Percentiles rank a stretch among this genome's conserved stretches.
Conservation (phyloP, 2,888 invertebrate species). For the Leptopilina myrica region DNA sequence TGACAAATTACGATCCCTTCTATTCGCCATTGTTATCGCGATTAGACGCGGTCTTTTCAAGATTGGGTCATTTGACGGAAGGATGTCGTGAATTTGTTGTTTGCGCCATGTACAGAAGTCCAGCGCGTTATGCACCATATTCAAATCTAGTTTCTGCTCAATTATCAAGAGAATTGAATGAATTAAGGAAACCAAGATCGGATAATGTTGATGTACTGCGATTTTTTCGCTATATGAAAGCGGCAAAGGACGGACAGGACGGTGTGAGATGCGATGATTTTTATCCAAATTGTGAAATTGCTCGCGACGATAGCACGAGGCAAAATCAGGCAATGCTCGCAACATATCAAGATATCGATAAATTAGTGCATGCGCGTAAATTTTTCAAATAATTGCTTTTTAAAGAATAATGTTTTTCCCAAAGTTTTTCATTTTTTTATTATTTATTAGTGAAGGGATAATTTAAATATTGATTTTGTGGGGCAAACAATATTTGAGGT, state of each 20-base stretch:
- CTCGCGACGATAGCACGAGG: constrained; percentile 79
- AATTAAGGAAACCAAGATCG: constrained; percentile 88
- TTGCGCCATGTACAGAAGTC: constrained; percentile 92
- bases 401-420: too few relatives aligned
- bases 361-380: constrained; percentile 89
- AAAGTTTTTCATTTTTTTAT: too few relatives aligned
- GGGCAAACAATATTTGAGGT: too few relatives aligned
- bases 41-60: constrained; percentile 89
- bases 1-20: constrained; percentile 93
- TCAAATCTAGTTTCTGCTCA: constrained; percentile 93
- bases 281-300: constrained; percentile 82
- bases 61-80: constrained; percentile 82
- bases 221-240: constrained; percentile 94
- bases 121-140: constrained; percentile 92
- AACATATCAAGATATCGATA: constrained; percentile 91
- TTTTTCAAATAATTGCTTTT: constrained; percentile 64
- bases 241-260: constrained; percentile 92
- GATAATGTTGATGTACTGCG: constrained; percentile 92
- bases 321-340: constrained; percentile 89
- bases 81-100: constrained; percentile 89
- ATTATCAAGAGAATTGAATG: constrained; percentile 91
- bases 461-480: too few relatives aligned
- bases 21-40: constrained; percentile 91
- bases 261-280: constrained; percentile 85
- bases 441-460: too few relatives aligned